Conservation (phyloP, 1,140 invertebrate species). For the Calephelis nemesis region DNA sequence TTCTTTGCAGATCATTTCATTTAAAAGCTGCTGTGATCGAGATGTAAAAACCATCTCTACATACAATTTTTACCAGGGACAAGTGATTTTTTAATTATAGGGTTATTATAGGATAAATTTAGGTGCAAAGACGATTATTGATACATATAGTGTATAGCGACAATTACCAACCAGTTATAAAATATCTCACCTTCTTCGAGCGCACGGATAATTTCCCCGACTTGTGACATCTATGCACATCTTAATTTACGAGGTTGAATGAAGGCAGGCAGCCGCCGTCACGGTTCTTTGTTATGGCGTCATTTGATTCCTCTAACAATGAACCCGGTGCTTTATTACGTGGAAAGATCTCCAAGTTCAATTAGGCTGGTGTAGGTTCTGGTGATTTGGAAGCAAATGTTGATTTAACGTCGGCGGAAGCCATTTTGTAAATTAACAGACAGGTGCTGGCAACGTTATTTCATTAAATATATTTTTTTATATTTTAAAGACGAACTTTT, state of each 20-base stretch:
- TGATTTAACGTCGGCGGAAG: not conserved
- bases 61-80: too few relatives aligned
- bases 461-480: not conserved
- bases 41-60: too few relatives aligned
- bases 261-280: conserved; percentile 33
- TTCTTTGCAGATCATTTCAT: too few relatives aligned
- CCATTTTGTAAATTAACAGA: conserved; percentile 3
- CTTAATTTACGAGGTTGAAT: conserved; percentile 54
- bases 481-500: not conserved
- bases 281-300: conserved; percentile 36
- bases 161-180: not conserved
- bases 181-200: conserved; percentile 4
- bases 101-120: too few relatives aligned
- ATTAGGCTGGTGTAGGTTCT: conserved; percentile 29
- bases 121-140: too few relatives aligned
- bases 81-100: too few relatives aligned
- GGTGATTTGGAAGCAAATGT: not conserved
- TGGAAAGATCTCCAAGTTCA: conserved; percentile 37
- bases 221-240: conserved; percentile 36
- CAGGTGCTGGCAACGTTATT: not conserved
- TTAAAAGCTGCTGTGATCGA: too few relatives aligned
- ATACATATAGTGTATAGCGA: not conserved
- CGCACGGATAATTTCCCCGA: conserved; percentile 9
- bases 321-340: conserved; percentile 37
- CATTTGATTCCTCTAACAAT: conserved; percentile 29